A percentile compares a stretch with the other conserved stretches of the same genome.
These are phyloP conservation scores for Peromyscus californicus DNA, from an alignment of 2,113 vertebrate genomes.

Conservation along the genomic window DNA sequence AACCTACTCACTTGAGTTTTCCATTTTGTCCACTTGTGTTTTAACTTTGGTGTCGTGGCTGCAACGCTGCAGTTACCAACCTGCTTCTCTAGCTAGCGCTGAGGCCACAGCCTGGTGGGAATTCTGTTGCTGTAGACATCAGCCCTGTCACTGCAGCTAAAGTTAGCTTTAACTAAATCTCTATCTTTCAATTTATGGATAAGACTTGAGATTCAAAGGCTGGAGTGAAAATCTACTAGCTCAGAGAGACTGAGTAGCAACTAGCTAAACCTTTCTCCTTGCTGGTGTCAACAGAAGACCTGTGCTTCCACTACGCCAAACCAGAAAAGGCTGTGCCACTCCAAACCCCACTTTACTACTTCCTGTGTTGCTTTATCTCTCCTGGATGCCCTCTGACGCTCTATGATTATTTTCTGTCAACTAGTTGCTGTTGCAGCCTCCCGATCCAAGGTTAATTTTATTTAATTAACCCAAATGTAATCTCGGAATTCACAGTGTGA, in stretches of 20 bases:
- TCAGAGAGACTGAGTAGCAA: background rate
- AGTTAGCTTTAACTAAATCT: background rate
- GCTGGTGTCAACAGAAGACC: background rate
- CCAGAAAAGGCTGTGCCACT: background rate
- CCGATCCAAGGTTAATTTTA: background rate
- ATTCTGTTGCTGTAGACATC: background rate
- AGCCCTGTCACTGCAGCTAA: background rate
- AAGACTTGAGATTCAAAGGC: background rate
- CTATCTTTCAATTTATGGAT: background rate
- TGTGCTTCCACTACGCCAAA: background rate
- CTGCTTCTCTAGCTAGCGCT: background rate
- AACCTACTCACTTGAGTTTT: background rate
- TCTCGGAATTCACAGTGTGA: fast-evolving
- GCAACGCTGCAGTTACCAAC: background rate
- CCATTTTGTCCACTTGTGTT: background rate
- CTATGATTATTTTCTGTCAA: background rate
- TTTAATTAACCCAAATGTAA: background rate
- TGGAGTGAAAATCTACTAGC: background rate
- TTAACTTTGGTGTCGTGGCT: background rate
- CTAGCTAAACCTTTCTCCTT: background rate
- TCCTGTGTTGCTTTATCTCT: background rate
- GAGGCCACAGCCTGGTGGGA: background rate
- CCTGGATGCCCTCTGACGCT: background rate
- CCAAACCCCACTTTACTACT: background rate
- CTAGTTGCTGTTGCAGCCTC: background rate